Evolutionary conservation across 2,888 invertebrate genomes (phyloP), one percentile per base, ranked within the genome.

Genomic region (Agrochola macilenta): DNA sequence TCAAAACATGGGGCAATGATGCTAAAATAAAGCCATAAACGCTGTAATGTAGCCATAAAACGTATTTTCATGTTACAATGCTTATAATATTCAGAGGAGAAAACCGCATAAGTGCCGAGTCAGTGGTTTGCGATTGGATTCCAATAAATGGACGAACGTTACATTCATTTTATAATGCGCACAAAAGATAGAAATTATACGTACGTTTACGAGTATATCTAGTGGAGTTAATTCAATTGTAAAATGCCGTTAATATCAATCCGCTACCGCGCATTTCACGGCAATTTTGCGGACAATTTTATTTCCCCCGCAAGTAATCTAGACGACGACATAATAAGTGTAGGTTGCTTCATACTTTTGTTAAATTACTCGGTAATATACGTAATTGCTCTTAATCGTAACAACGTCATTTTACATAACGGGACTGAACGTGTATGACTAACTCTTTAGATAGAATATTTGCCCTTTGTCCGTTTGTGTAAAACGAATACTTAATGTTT

Each of bases 271-370:
- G 83, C 83, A 89, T 90, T 92, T 91, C 88, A 88, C 80, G 87
- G 87, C 87, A 89, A 91, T 92, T 92, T 91, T 83, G 85, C 87
- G 87, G 72, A 85, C 89, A 91, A 89, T 93, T 91, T 92, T 87
- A 88, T 89, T 88, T 90, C 85, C 86, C 85, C 83, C 79, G 79
- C 82, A 79, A 85, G 84, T 79, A 86, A 88, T 78, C 60, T 78
- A 80, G 76, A 74, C 64, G 52, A 30, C 60, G 43, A 54, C 66
- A 68, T 78, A 71, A 78, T 78, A 83, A 86, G 78, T 54, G 63
- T 39, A 52, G 30, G 65, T 69, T 60, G 63, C 66, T 82, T 78
- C 57, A 64, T 73, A 71, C 69, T 69, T 78, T 87, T 82, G 69
- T 82, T 75, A 76, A 82, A 88, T 80, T 79, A 76, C 75, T 66